Evolutionary conservation across 2,888 invertebrate species (phyloP), one percentile per base, ranked within the genome.

Genomic region (Chouioia cunea): DNA sequence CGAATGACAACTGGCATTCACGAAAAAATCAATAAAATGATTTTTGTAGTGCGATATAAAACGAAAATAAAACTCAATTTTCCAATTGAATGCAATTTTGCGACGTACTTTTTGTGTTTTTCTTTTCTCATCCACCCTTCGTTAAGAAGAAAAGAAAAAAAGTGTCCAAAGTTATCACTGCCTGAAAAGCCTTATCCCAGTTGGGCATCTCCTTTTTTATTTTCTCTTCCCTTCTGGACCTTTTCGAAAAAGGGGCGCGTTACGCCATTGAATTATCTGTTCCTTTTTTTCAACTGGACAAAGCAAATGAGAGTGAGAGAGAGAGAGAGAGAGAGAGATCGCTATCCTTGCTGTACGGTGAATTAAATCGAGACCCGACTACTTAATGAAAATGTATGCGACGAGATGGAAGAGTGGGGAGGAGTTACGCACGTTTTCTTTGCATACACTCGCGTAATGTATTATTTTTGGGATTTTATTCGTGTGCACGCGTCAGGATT

Each of bases 331-430:
- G 47, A 6, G 36, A 10, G 36, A 36, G 36, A 36, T 36, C 36
- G 36, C 12, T 36, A 59, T 59, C 59, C 47, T 59, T 59, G 23
- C 47, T 6, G 6, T 46, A 27, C 12, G 27, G 22, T 16, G 59
- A 59, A 48, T 48, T 59, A 48, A 47, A 58, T 58, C 62, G 50
- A n/a, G 27, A 46, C 20, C 53, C 18, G 52, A 44, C 12, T 50
- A 58, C 18, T 23, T 59, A 44, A 52, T 62, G 50, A 27, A 58
- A 46, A 58, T 46, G 4, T 20, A 46, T 27, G 46, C 20, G 20
- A 18, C 56, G 12, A 16, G 10, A 18, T 16, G 56, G 10, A 10
- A 2, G 43, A 16, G 12, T 12, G 23, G 10, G 16, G 14, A n/a
- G 22, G 20, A 44, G 8, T 10, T 15, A 15, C 27, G 44, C 57